phyloP scores from a whole-genome alignment of 1,140 invertebrate genomes.

The Papilio xuthus region DNA sequence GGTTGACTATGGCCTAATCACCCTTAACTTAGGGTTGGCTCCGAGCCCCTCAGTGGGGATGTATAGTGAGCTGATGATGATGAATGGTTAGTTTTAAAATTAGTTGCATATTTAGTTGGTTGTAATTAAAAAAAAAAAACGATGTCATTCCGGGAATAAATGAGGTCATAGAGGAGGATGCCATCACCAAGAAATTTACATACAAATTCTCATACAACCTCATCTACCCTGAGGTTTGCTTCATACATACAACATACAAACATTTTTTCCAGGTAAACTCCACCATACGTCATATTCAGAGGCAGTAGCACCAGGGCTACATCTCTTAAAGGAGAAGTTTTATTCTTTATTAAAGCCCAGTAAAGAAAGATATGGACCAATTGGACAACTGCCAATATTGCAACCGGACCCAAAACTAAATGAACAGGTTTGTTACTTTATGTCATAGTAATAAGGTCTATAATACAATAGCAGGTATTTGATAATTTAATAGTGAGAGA shows the following conservation, averaged over 20 bases:
- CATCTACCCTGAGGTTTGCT: neutral
- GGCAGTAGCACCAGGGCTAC: slow-evolving; percentile 86
- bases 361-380: slow-evolving; percentile 81
- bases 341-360: slow-evolving; percentile 83
- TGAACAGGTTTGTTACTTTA: slow-evolving; percentile 28
- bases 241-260: neutral
- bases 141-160: no score
- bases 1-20: no score
- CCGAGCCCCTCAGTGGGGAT: no score
- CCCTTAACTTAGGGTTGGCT: no score
- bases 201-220: no score
- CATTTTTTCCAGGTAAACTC: slow-evolving; percentile 79
- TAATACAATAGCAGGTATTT: neutral
- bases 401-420: slow-evolving; percentile 83
- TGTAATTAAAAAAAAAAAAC: no score
- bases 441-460: neutral
- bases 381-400: slow-evolving; percentile 82
- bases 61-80: no score
- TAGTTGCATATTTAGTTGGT: no score
- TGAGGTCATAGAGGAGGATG: no score
- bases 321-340: slow-evolving; percentile 90
- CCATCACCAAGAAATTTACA: no score
- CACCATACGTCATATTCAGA: slow-evolving; percentile 88
- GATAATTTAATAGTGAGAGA: neutral
- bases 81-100: no score